Base-by-base conservation (phyloP, 1,140 invertebrate genomes). In the Tigriopus japonicus region DNA sequence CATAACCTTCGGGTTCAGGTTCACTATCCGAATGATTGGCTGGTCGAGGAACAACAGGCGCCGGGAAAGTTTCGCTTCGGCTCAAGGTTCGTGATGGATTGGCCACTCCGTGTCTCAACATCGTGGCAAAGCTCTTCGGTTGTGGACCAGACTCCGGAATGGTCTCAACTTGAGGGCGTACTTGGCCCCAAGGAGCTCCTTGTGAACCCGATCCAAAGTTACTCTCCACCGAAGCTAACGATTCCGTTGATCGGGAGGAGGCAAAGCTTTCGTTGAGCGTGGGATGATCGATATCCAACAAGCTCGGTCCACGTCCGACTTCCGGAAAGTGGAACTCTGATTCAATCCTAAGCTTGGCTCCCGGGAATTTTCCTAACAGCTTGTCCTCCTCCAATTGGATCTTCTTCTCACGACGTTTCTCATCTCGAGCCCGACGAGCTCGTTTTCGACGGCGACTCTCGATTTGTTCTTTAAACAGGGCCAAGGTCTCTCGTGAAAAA, bases 311-410 rank as follows among this genome's bases (percentile, higher is more conserved):
- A 3, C 35, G 28, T 54, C 55, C 55, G 35, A 58, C 40, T 7
- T 58, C 55, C 13, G 59, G 59, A 23, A 56, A 61, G 52, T 61
- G 59, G 42, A 35, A 61, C 14, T 10, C 43, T 1, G 59, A 61
- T 17, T 61, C 59, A 61, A 61, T 61, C 17, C 59, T 24, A 21
- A n/a, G 14, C 40, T 28, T 61, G 14, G 51, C 28, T 17, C 21
- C 43, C 1, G 59, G 59, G 41, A 23, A 61, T 15, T 51, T 61
- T 2, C 51, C 51, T 45, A 61, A 54, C 19, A 53, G 14, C 51
- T 51, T 56, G 17, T 56, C 53, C 49, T 61, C 58, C 28, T 61
- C 59, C 10, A 55, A n/a, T 35, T n/a, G 10, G 17, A 61, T 53
- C 23, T 19, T 52, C 28, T 60, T 56, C n/a, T 61, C 59, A 24